Evolutionary conservation across 2,113 vertebrate species (phyloP).

Genomic region (Etheostoma spectabile): DNA sequence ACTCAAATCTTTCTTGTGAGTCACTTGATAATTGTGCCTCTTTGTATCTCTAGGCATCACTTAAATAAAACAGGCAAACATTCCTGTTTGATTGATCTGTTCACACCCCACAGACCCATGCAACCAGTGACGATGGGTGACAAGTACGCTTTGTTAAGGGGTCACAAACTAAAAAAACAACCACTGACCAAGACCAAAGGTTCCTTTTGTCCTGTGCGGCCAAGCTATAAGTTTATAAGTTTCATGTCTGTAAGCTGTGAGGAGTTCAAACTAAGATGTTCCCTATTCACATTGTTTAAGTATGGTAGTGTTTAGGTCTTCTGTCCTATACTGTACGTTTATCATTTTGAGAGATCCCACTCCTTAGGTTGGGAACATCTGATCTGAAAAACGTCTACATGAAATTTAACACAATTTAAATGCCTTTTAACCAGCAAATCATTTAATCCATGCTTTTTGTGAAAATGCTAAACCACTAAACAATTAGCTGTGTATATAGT

Average conservation of each 20-base stretch:
- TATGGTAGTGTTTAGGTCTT: not conserved
- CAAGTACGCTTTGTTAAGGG: not conserved
- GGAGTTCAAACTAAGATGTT: not conserved
- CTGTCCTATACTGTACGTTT: not conserved
- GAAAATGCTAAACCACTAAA: not conserved
- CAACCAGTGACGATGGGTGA: not conserved
- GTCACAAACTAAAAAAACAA: not conserved
- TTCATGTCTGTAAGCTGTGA: not conserved
- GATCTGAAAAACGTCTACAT: not conserved
- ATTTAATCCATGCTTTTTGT: not conserved
- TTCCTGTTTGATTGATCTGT: not conserved
- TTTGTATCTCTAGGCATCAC: not conserved
- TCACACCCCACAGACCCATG: not conserved
- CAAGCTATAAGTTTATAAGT: not conserved
- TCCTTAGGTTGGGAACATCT: not conserved
- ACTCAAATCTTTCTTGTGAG: not conserved
- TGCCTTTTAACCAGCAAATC: not conserved
- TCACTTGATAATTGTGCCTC: not conserved
- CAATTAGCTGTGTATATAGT: slow-evolving; percentile 2
- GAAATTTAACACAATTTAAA: not conserved
- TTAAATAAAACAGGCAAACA: not conserved
- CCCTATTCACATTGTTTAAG: not conserved
- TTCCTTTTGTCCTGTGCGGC: not conserved
- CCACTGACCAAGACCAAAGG: not conserved
- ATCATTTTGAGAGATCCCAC: not conserved